These are phyloP conservation scores for Molossus molossus DNA, from an alignment of 2,797 vertebrate species.

Conservation along the genomic window DNA sequence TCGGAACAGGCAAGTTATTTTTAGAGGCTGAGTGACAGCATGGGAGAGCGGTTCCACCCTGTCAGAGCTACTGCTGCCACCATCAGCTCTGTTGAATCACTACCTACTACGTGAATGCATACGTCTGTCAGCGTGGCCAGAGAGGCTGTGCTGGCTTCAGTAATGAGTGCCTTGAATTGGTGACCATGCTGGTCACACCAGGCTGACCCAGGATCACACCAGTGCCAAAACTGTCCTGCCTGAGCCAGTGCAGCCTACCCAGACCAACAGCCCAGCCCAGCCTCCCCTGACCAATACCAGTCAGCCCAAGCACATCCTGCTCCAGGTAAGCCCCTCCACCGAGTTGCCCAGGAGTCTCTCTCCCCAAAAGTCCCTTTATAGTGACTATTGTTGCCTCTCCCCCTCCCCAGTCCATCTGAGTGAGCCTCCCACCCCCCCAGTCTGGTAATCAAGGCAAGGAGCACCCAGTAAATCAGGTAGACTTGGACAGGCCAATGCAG, in stretches of 20 bases:
- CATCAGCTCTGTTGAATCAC: slow-evolving; percentile 65
- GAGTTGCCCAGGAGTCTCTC: not conserved
- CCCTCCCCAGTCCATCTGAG: not conserved
- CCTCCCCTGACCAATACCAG: not conserved
- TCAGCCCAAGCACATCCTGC: not conserved
- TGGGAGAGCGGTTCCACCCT: not conserved
- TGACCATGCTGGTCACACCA: slow-evolving; percentile 27
- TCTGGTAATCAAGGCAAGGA: not conserved
- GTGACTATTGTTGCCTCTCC: not conserved
- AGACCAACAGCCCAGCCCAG: not conserved
- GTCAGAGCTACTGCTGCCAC: slow-evolving; percentile 50
- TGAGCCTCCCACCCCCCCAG: not conserved
- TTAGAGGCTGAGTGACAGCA: slow-evolving; percentile 73
- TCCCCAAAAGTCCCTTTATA: not conserved
- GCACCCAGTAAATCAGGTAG: not conserved
- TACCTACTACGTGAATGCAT: not conserved
- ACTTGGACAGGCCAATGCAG: not conserved
- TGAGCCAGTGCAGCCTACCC: not conserved
- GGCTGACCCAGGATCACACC: slow-evolving; percentile 20
- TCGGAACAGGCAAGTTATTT: slow-evolving; percentile 72
- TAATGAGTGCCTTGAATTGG: slow-evolving; percentile 56
- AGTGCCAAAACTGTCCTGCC: not conserved
- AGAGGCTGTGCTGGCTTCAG: not conserved
- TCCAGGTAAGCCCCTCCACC: not conserved
- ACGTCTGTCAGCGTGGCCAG: slow-evolving; percentile 6